Percentiles rank a stretch among this genome's conserved stretches.
Conservation (phyloP, 2,888 invertebrate genomes). For the Dermolepida albohirtum region DNA sequence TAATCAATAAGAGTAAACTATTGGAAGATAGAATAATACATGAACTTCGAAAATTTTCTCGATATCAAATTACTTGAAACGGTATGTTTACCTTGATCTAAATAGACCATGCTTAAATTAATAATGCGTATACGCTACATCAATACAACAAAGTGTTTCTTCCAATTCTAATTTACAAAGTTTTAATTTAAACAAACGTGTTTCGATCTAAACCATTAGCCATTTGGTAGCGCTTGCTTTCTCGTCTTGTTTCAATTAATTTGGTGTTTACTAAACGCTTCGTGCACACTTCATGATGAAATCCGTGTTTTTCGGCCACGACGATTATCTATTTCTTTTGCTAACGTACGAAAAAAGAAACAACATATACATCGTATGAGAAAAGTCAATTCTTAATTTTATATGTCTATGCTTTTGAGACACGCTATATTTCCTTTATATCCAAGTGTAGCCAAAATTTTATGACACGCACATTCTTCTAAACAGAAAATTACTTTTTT, state of each 20-base stretch:
- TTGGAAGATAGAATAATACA: no score
- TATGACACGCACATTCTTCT: slow-evolving; percentile 2
- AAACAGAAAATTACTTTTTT: background rate
- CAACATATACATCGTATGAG: no score
- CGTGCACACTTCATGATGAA: slow-evolving; percentile 7
- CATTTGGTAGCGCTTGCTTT: background rate
- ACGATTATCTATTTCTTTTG: background rate
- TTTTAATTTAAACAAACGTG: slow-evolving; percentile 15
- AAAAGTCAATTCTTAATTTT: slow-evolving; percentile 2
- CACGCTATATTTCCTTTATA: slow-evolving; percentile 1
- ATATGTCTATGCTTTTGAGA: slow-evolving; percentile 11
- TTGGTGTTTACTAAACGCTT: slow-evolving; percentile 5
- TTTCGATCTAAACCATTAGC: background rate
- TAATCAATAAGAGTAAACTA: no score
- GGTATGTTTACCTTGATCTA: no score
- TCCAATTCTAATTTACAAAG: no score
- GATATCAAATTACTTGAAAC: no score
- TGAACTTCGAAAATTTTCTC: no score
- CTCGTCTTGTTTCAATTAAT: slow-evolving; percentile 7
- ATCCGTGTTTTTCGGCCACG: background rate
- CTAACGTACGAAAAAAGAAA: background rate
- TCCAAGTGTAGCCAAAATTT: background rate
- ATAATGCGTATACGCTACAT: no score
- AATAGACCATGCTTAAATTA: no score
- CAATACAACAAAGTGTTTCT: no score